phyloP scores from a whole-genome alignment of 64 coral and sea anemone species.

The Platygyra sinensis region DNA sequence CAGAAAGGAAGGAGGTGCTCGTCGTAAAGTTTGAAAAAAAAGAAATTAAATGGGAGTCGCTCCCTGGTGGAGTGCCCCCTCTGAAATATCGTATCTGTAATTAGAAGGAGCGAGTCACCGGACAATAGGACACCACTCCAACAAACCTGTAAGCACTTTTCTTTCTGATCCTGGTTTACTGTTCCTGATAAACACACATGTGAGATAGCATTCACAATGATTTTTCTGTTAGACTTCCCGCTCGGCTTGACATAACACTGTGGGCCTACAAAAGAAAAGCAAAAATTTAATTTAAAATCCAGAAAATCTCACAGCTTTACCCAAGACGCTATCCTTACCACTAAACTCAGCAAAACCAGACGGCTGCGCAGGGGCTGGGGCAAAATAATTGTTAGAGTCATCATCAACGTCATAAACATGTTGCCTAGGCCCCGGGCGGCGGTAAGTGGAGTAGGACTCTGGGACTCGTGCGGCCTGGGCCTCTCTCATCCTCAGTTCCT shows the following conservation, averaged over 20 bases:
- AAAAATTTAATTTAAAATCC: not conserved
- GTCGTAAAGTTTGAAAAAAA: no score
- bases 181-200: constrained; percentile 93
- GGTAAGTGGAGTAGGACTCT: constrained; percentile 69
- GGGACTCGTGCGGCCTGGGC: constrained; percentile 30
- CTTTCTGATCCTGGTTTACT: constrained; percentile 91
- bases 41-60: no score
- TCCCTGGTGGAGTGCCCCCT: no score
- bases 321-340: constrained; percentile 46
- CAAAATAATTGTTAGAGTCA: not conserved
- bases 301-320: not conserved
- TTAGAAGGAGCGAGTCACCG: no score
- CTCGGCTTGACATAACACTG: constrained; percentile 99
- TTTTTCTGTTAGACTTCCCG: constrained; percentile 93
- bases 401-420: constrained; percentile 12
- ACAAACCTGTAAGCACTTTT: constrained; percentile 92
- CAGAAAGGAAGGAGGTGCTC: no score
- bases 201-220: constrained; percentile 93
- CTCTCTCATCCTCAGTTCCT: constrained; percentile 38
- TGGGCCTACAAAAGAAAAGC: constrained; percentile 48
- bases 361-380: not conserved
- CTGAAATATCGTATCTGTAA: no score
- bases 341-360: constrained; percentile 92
- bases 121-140: not conserved
- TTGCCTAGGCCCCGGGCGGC: constrained; percentile 40